A percentile compares a stretch with the other conserved stretches of the same genome.
Evolutionary conservation across 2,113 vertebrate genomes (phyloP).

Genomic region (Rattus norvegicus): DNA sequence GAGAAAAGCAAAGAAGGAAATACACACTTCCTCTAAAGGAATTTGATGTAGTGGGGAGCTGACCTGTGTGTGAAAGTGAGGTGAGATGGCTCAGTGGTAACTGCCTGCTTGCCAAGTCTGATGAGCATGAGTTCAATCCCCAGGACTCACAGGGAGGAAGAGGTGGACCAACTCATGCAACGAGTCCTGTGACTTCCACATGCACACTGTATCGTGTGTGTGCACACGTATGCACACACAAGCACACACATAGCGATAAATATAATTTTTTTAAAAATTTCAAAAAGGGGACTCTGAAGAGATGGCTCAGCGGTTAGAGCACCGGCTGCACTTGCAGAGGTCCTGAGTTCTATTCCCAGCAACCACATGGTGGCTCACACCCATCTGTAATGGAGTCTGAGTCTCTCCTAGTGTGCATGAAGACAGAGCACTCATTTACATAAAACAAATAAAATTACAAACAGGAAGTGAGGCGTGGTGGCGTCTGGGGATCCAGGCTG

Average conservation of each 20-base stretch:
- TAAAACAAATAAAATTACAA: not conserved
- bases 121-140: not conserved
- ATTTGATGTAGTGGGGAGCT: not conserved
- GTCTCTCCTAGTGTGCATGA: no score
- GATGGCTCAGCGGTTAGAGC: no score
- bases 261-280: no score
- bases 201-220: no score
- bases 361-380: no score
- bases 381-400: no score
- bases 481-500: not conserved
- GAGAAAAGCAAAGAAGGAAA: not conserved
- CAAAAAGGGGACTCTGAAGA: no score
- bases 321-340: no score
- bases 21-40: not conserved
- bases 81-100: not conserved
- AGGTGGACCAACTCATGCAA: not conserved
- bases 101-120: not conserved
- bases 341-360: no score
- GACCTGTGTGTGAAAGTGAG: not conserved
- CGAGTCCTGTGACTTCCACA: not conserved
- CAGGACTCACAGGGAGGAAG: not conserved
- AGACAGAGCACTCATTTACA: no score
- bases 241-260: not conserved
- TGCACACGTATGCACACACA: not conserved
- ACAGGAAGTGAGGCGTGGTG: not conserved